A percentile compares a stretch with the other conserved stretches of the same genome.
phyloP scores from a whole-genome alignment of 37 sponge, comb jelly and placozoan species.

The Spongilla lacustris region DNA sequence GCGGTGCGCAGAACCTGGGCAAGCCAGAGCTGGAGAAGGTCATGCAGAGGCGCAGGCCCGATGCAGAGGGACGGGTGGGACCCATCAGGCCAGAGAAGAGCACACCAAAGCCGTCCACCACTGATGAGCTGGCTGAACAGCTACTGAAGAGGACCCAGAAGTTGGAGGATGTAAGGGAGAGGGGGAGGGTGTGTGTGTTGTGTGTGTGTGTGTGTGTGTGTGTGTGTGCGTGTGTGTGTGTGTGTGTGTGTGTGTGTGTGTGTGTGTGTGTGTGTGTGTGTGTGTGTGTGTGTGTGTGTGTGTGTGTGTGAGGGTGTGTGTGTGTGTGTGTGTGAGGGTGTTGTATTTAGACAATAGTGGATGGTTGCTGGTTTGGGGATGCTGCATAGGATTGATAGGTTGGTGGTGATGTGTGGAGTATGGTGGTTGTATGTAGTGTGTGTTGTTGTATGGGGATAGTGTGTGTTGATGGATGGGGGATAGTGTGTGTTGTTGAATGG shows the following conservation, averaged over 20 bases:
- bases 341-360: too few species aligned
- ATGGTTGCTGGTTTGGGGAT: too few species aligned
- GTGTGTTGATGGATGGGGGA: too few species aligned
- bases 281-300: not conserved
- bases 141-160: conserved; percentile 53
- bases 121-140: conserved; percentile 62
- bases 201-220: not conserved
- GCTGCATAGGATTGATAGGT: too few species aligned
- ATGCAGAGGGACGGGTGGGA: conserved; percentile 57
- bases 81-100: conserved; percentile 31
- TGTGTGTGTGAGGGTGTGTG: not conserved
- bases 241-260: not conserved
- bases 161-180: conserved; percentile 46
- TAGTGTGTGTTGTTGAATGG: too few species aligned
- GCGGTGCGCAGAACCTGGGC: conserved; percentile 52
- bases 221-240: not conserved
- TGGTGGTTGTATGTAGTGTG: too few species aligned
- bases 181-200: not conserved
- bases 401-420: too few species aligned
- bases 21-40: conserved; percentile 68
- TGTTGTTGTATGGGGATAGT: too few species aligned
- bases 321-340: not conserved
- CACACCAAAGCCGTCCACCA: not conserved
- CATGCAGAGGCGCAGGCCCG: conserved; percentile 52
- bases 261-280: not conserved